Conservation (phyloP, 2,888 invertebrate genomes). For the Unio delphinus region DNA sequence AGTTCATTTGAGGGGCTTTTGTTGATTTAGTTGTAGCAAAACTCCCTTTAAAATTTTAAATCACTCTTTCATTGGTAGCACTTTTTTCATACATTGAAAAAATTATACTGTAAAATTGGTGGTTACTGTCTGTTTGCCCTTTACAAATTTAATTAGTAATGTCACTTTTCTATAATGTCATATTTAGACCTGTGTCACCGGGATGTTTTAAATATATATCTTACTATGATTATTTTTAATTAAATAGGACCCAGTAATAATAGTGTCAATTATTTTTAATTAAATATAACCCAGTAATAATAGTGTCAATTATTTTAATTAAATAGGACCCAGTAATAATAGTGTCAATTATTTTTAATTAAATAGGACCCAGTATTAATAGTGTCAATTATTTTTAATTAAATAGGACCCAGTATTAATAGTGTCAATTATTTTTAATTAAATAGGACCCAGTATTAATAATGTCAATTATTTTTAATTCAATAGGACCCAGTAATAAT, state of each 20-base stretch:
- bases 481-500: slow-evolving; percentile 52
- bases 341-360: slow-evolving; percentile 27
- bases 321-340: slow-evolving; percentile 52
- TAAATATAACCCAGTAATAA: slow-evolving; percentile 48
- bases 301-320: slow-evolving; percentile 36
- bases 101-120: too few species aligned
- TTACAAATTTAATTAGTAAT: too few species aligned
- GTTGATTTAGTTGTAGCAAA: too few species aligned
- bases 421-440: slow-evolving; percentile 27
- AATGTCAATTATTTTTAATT: slow-evolving; percentile 26
- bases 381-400: slow-evolving; percentile 27
- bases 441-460: slow-evolving; percentile 52
- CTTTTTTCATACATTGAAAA: too few species aligned
- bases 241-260: slow-evolving; percentile 49
- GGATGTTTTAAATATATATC: background rate
- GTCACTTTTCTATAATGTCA: too few species aligned
- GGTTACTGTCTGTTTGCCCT: too few species aligned
- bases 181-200: too few species aligned
- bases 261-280: slow-evolving; percentile 35
- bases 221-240: slow-evolving; percentile 1
- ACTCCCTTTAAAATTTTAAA: too few species aligned
- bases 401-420: slow-evolving; percentile 52
- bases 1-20: too few species aligned
- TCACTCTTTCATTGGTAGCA: too few species aligned
- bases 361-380: slow-evolving; percentile 52